phyloP scores from a whole-genome alignment of 2,888 invertebrate species.

The Hydropsyche betteni region DNA sequence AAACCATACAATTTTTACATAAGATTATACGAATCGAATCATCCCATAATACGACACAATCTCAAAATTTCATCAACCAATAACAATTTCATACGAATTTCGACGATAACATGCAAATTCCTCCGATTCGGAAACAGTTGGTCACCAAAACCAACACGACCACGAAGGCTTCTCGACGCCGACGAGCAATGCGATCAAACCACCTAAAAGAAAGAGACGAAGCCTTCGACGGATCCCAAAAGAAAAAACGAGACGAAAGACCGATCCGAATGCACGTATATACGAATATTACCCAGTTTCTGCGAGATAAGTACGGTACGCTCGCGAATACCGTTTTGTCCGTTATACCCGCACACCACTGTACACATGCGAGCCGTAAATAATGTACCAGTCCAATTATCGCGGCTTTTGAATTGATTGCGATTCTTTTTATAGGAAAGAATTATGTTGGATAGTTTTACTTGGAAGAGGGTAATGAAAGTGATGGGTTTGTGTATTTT shows the following conservation, averaged over 20 bases:
- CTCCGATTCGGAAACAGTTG: constrained; percentile 1
- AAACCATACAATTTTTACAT: too few relatives aligned
- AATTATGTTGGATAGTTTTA: too few relatives aligned
- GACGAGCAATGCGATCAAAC: constrained; percentile 9
- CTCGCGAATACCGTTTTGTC: constrained; percentile 27
- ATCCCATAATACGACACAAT: too few relatives aligned
- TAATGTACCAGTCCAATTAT: constrained; percentile 12
- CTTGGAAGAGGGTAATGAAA: too few relatives aligned
- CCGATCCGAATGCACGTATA: background rate
- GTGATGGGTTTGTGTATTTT: too few relatives aligned
- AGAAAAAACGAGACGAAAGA: background rate
- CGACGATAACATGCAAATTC: background rate
- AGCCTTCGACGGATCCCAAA: background rate
- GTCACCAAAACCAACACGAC: background rate
- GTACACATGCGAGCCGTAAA: background rate
- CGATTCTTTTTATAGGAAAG: background rate
- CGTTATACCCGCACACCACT: constrained; percentile 8
- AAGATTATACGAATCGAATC: too few relatives aligned
- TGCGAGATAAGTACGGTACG: constrained; percentile 27
- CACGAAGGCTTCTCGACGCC: background rate
- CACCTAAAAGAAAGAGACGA: background rate
- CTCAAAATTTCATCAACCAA: too few relatives aligned
- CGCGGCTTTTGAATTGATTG: constrained; percentile 12
- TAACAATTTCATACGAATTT: too few relatives aligned
- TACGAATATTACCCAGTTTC: constrained; percentile 20